Evolutionary conservation across 1,140 invertebrate species (phyloP), one percentile per base, ranked within the genome.

Genomic region (Diachasmimorpha longicaudata): DNA sequence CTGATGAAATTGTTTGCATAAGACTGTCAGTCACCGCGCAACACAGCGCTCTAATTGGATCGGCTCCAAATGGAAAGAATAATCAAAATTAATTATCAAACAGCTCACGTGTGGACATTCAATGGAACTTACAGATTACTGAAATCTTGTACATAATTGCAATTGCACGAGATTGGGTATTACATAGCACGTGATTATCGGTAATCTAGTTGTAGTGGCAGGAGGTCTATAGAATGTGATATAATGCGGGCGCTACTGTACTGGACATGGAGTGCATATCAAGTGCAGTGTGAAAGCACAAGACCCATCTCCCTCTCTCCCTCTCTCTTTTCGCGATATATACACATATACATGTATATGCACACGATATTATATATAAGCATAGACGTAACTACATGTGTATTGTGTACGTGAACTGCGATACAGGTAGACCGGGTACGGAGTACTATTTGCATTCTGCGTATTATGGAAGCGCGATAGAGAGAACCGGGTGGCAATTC

Each of bases 251-350:
- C 82, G 31, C 85, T 83, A 55, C 36, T 71, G 83, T 78, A 79
- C 79, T 81, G 85, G 85, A 86, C 87, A 85, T 88, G 83, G 82
- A 88, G 87, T 87, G 85, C 84, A 86, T 88, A 85, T 87, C 84
- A 87, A 87, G 84, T 88, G 85, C 86, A 88, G 82, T 82, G 36
- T 36, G 83, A 84, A 87, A 85, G 82, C 85, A 83, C 84, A 67
- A 13, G 63, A 19, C 31, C 31, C 6, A 2, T 6, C 31, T 6
- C 31, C 31, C 31, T 6, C 31, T 21, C 72, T 39, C 25, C 67
- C 42, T 8, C 58, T 39, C 21, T 66, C 25, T n/a, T n/a, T n/a
- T n/a, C n/a, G n/a, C n/a, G n/a, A n/a, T n/a, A n/a, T n/a, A n/a
- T n/a, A n/a, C n/a, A n/a, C n/a, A n/a, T n/a, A n/a, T n/a, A n/a